These are phyloP conservation scores for Zaprionus inermis DNA, from an alignment of 1,140 invertebrate species.

Conservation along the genomic window DNA sequence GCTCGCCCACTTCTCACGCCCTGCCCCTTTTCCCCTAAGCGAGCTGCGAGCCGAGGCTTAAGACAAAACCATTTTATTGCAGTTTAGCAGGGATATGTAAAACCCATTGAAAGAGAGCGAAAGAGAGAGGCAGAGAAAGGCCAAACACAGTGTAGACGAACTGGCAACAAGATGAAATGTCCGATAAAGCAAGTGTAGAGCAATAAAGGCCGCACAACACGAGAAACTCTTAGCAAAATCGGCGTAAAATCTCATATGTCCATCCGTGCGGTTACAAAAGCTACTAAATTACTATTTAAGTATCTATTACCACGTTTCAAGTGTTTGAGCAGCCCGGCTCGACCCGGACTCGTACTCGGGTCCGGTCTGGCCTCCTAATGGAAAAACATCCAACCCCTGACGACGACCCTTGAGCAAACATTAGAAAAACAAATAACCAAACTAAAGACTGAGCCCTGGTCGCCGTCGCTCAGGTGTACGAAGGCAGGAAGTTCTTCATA, in stretches of 20 bases:
- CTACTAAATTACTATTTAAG: constrained; percentile 80
- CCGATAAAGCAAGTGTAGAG: constrained; percentile 64
- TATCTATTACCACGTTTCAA: constrained; percentile 77
- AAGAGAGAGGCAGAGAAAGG: not conserved
- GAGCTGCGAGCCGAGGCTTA: not conserved
- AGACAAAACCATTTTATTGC: constrained; percentile 64
- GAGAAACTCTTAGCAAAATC: constrained; percentile 60
- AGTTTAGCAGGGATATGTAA: constrained; percentile 60
- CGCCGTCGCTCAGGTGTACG: constrained; percentile 40
- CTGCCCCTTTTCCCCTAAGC: no score
- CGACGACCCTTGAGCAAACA: constrained; percentile 45
- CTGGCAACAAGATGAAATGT: constrained; percentile 63
- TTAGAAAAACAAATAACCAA: constrained; percentile 66
- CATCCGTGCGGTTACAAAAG: constrained; percentile 76
- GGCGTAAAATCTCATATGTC: constrained; percentile 79
- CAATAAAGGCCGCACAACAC: constrained; percentile 56
- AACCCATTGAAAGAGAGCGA: constrained; percentile 18
- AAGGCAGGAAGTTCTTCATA: constrained; percentile 23
- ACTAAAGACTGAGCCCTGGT: constrained; percentile 38
- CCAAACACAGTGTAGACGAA: constrained; percentile 8
- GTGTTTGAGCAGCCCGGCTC: constrained; percentile 50
- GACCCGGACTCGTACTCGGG: not conserved
- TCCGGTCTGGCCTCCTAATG: constrained; percentile 46
- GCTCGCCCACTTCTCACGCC: not conserved
- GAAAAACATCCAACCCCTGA: constrained; percentile 43